Conservation (phyloP, 2,888 invertebrate species). For the Catonia carolina region DNA sequence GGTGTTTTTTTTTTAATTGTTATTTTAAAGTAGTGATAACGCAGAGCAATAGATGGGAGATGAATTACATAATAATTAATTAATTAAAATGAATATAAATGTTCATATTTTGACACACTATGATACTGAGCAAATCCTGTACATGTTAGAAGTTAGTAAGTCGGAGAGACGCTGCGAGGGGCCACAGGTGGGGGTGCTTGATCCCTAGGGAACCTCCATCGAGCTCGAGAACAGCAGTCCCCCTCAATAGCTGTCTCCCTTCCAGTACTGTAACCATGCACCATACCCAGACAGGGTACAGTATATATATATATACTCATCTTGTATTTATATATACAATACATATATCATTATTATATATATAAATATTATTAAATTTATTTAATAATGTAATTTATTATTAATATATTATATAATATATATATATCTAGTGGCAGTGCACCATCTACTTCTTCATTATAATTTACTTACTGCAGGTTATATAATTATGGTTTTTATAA, state of each 20-base stretch:
- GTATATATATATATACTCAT: no score
- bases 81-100: slow-evolving; percentile 29
- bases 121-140: no score
- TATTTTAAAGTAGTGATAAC: not conserved
- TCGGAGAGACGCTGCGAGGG: slow-evolving; percentile 22
- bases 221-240: slow-evolving; percentile 31
- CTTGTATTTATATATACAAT: no score
- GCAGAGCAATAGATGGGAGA: not conserved
- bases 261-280: slow-evolving; percentile 24
- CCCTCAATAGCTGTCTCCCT: slow-evolving; percentile 29
- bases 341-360: no score
- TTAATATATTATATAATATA: no score
- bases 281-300: not conserved
- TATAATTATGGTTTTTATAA: no score
- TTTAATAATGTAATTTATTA: no score
- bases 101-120: slow-evolving; percentile 13
- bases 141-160: slow-evolving; percentile 24
- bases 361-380: no score
- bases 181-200: slow-evolving; percentile 25
- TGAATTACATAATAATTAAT: slow-evolving; percentile 22
- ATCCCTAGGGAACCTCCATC: slow-evolving; percentile 34
- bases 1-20: not conserved
- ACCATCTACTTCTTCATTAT: slow-evolving; percentile 1
- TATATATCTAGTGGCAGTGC: slow-evolving; percentile 10
- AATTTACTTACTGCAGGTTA: no score